Percentiles rank a stretch among this genome's conserved stretches.
Evolutionary conservation across 2,888 invertebrate species (phyloP).

Genomic region (Cerastis leucographa): DNA sequence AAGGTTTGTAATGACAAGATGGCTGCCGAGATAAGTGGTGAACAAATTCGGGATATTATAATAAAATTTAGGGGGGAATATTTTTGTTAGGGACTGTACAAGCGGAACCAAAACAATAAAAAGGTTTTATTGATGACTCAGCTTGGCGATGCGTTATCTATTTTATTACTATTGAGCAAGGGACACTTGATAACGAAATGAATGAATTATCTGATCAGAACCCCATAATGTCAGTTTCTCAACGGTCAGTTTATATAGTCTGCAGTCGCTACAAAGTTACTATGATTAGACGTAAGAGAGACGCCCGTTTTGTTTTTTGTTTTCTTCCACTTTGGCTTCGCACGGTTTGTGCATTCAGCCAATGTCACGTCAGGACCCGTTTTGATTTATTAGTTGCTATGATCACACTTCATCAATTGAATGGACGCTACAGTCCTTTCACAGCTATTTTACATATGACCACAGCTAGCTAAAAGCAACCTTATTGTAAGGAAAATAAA

Average conservation of each 20-base stretch:
- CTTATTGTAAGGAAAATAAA: not conserved
- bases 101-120: conserved; percentile 44
- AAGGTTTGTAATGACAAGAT: conserved; percentile 54
- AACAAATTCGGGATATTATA: conserved; percentile 41
- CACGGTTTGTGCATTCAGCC: no score
- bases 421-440: not conserved
- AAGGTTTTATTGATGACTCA: conserved; percentile 32
- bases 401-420: not conserved
- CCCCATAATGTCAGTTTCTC: not conserved
- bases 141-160: conserved; percentile 14
- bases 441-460: not conserved
- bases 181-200: not conserved
- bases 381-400: not conserved
- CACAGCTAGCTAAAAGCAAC: not conserved
- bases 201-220: not conserved
- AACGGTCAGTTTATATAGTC: not conserved
- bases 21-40: conserved; percentile 41
- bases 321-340: no score
- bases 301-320: not conserved
- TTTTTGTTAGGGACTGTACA: conserved; percentile 26
- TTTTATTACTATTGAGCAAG: conserved; percentile 29
- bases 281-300: not conserved
- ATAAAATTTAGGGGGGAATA: conserved; percentile 24
- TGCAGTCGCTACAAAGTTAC: conserved; percentile 3
- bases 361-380: no score